Percentiles rank a stretch among this genome's conserved stretches.
phyloP scores from a whole-genome alignment of 1,140 invertebrate species.

The Magallana gigas region DNA sequence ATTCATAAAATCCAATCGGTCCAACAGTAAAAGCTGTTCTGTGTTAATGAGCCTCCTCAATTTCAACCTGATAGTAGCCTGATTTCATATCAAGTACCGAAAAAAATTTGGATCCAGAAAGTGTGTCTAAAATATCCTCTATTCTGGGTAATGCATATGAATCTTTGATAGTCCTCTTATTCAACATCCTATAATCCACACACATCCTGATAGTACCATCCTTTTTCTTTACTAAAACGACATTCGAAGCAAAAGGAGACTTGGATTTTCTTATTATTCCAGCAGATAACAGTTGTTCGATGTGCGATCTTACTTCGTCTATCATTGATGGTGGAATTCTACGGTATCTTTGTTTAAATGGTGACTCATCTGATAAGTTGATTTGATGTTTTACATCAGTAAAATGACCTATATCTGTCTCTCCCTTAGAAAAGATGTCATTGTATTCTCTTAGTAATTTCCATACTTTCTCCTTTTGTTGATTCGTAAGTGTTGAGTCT shows the following conservation, averaged over 20 bases:
- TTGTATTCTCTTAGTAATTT: neutral
- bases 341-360: conserved; percentile 8
- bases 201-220: conserved; percentile 30
- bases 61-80: conserved; percentile 75
- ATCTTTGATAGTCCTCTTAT: conserved; percentile 38
- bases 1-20: conserved; percentile 46
- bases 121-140: conserved; percentile 31
- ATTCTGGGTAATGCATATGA: conserved; percentile 35
- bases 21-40: conserved; percentile 46
- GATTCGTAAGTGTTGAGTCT: neutral
- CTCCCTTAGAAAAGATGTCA: neutral
- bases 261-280: neutral
- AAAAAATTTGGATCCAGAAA: conserved; percentile 30
- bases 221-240: no score
- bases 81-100: conserved; percentile 72
- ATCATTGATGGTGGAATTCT: neutral
- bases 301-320: neutral
- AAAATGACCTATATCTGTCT: neutral
- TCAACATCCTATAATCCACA: conserved; percentile 40
- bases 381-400: neutral
- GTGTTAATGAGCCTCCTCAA: conserved; percentile 51
- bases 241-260: no score
- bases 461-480: neutral
- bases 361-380: neutral
- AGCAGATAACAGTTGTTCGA: conserved; percentile 13